phyloP scores from a whole-genome alignment of 2,113 vertebrate genomes.

The Prinia subflava region DNA sequence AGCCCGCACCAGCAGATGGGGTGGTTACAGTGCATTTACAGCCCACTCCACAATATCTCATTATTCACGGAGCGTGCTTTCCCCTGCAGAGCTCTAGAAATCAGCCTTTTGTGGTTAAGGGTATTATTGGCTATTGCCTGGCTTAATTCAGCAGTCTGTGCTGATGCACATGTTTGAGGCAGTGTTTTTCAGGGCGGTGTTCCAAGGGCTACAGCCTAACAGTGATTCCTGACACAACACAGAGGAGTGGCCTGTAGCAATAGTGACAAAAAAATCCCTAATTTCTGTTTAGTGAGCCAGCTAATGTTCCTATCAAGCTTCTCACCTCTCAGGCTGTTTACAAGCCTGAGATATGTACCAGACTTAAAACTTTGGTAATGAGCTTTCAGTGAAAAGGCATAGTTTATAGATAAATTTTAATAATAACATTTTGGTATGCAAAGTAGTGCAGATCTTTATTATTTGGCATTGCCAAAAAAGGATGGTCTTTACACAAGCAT shows the following conservation, averaged over 20 bases:
- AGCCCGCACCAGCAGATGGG: constrained; percentile 34
- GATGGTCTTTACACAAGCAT: not conserved
- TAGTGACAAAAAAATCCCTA: fast-evolving
- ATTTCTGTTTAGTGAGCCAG: not conserved
- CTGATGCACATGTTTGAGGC: not conserved
- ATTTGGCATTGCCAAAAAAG: not conserved
- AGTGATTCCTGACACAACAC: not conserved
- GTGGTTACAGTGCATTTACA: not conserved
- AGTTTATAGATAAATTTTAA: not conserved
- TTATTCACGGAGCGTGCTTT: not conserved
- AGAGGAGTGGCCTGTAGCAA: not conserved
- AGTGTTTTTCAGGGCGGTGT: not conserved
- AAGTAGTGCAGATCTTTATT: not conserved
- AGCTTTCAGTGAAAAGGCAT: not conserved
- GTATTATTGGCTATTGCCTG: not conserved
- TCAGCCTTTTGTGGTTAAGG: not conserved
- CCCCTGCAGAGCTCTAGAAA: not conserved
- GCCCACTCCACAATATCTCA: not conserved
- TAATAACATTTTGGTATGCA: not conserved
- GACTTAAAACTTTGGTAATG: not conserved
- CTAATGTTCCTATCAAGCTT: not conserved
- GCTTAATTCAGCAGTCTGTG: not conserved
- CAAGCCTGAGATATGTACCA: not conserved
- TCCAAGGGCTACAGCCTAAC: not conserved
- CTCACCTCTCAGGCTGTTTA: not conserved